Percentiles rank a stretch among this genome's conserved stretches.
Conservation (phyloP, 2,113 vertebrate genomes). For the Plotosus lineatus region DNA sequence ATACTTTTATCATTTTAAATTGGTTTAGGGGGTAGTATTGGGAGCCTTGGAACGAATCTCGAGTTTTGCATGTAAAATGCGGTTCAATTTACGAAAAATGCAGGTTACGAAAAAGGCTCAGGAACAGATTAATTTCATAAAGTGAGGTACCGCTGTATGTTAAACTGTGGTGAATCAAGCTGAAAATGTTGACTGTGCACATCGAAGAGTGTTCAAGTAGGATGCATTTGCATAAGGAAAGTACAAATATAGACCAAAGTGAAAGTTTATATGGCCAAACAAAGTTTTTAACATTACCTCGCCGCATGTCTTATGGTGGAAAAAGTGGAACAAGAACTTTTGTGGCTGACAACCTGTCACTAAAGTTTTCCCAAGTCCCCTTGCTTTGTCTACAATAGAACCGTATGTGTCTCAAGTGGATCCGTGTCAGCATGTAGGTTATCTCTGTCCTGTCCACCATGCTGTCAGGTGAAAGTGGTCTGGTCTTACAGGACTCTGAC, state of each 20-base stretch:
- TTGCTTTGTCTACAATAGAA: neutral
- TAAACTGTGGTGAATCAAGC: neutral
- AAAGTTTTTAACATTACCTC: neutral
- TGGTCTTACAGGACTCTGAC: slow-evolving; percentile 33
- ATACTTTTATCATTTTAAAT: too few species aligned
- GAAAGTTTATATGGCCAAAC: neutral
- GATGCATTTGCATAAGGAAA: neutral
- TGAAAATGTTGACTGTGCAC: neutral
- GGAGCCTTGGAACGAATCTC: too few species aligned
- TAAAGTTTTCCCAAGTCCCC: slow-evolving; percentile 22
- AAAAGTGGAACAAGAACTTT: neutral
- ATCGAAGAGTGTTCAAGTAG: neutral
- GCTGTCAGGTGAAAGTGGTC: slow-evolving; percentile 34
- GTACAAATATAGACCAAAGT: neutral
- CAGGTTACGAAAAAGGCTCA: too few species aligned
- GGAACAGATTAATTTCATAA: too few species aligned
- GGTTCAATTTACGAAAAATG: too few species aligned
- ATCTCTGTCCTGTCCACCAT: slow-evolving; percentile 36
- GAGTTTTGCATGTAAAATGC: too few species aligned
- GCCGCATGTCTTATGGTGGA: neutral
- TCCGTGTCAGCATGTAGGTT: slow-evolving; percentile 15
- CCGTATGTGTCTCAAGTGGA: neutral
- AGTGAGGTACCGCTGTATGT: too few species aligned
- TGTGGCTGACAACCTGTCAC: neutral
- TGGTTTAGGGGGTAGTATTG: too few species aligned